Percentiles rank a stretch among this genome's conserved stretches.
Evolutionary conservation across 2,888 invertebrate species (phyloP).

Genomic region (Macropis europaea): DNA sequence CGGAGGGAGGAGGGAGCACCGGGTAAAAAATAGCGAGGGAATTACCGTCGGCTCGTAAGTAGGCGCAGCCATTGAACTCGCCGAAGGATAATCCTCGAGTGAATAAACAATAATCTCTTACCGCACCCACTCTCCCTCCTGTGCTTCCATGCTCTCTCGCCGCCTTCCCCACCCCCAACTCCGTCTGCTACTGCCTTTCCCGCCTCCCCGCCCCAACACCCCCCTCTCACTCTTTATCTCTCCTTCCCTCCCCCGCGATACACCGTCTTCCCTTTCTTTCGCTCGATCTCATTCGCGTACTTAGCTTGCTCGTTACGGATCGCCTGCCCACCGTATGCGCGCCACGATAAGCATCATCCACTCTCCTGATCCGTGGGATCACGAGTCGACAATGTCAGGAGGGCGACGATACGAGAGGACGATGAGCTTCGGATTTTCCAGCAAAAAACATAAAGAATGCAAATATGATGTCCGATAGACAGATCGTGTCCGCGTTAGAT

Average conservation of each 20-base stretch:
- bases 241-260: background rate
- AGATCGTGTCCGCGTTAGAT: too few species aligned
- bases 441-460: too few species aligned
- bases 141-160: background rate
- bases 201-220: background rate
- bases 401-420: background rate
- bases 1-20: too few species aligned
- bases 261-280: background rate
- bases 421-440: too few species aligned
- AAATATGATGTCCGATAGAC: too few species aligned
- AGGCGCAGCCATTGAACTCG: conserved; percentile 76
- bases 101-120: conserved; percentile 74
- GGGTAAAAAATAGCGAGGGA: conserved; percentile 67
- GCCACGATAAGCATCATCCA: background rate
- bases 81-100: conserved; percentile 76
- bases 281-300: background rate
- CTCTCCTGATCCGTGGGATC: background rate
- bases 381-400: background rate
- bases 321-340: background rate
- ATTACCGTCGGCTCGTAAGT: conserved; percentile 72
- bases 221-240: background rate
- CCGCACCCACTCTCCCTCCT: conserved; percentile 45
- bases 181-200: background rate
- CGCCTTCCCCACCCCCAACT: background rate
- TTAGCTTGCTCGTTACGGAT: background rate